Conservation (phyloP, 2,888 invertebrate species). For the Syritta pipiens region DNA sequence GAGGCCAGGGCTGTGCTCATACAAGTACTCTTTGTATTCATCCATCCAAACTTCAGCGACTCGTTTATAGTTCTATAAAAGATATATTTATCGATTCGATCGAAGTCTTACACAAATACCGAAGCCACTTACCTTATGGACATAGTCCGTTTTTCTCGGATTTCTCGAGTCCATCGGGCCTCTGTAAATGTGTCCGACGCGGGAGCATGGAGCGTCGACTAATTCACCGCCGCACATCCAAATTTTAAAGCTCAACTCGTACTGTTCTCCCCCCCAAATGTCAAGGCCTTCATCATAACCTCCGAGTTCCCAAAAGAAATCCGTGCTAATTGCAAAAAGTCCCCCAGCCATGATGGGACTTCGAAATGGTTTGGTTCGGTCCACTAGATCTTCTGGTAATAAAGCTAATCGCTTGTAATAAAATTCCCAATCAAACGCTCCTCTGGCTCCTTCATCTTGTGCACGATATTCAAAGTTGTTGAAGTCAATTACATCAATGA, state of each 20-base stretch:
- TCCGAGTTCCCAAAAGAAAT: constrained; percentile 98
- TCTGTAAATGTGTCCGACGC: constrained; percentile 94
- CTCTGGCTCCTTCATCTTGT: constrained; percentile 95
- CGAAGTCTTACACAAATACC: neutral
- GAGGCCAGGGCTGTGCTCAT: constrained; percentile 87
- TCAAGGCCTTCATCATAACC: constrained; percentile 96
- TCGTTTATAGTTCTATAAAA: constrained; percentile 89
- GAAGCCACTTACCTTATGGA: constrained; percentile 78
- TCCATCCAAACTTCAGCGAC: constrained; percentile 99
- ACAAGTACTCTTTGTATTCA: constrained; percentile 94
- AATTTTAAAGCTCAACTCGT: constrained; percentile 97
- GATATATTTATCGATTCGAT: neutral
- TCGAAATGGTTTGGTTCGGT: constrained; percentile 79
- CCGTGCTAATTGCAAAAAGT: constrained; percentile 93
- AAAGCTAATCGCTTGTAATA: constrained; percentile 96
- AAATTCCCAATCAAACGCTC: constrained; percentile 98
- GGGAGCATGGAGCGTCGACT: constrained; percentile 95
- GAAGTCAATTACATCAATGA: constrained; percentile 96
- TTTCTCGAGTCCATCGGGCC: constrained; percentile 90
- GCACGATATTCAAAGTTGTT: constrained; percentile 95
- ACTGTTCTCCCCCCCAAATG: constrained; percentile 99
- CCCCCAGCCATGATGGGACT: constrained; percentile 99
- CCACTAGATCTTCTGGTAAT: constrained; percentile 75
- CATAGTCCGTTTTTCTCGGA: constrained; percentile 94
- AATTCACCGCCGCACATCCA: constrained; percentile 98